Evolutionary conservation across 2,888 invertebrate genomes (phyloP), one percentile per base, ranked within the genome.

Genomic region (Nycteola revayana): DNA sequence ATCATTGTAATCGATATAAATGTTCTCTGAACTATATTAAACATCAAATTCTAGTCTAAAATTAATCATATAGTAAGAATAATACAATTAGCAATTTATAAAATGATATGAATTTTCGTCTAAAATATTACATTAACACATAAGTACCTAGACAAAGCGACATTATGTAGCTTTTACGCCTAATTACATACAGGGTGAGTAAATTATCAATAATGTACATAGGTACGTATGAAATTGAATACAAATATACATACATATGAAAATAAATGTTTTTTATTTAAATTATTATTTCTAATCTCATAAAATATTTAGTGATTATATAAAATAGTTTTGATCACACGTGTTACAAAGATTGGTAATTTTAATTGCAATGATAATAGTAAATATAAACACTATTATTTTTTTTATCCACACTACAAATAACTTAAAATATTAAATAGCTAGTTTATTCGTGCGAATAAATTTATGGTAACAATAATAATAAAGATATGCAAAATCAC

Each of bases 141-240:
- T n/a, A n/a, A n/a, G n/a, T n/a, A n/a, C n/a, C n/a, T 42, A 34
- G 10, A 41, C 37, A 38, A 11, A 36, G 40, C 42, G 32, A 50
- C 42, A 28, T 24, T 3, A 21, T 11, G 34, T 52, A 52, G 57
- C 28, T 34, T 28, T 32, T 45, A 51, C 46, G 47, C 43, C 48
- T 60, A 58, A 38, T 36, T 47, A 43, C 52, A 9, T 37, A 59
- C 57, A 59, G 54, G 60, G 57, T 60, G 44, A 53, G 43, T 56
- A 42, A 54, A 44, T 43, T 43, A 42, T 6, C 4, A n/a, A 21
- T 48, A 34, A 42, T 42, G 33, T 49, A 52, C 25, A 40, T 14
- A 14, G 14, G 14, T 53, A 52, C 25, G 17, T 43, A 39, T 42
- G 29, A 28, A 34, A 28, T 43, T 44, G n/a, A 42, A 28, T 44